Conservation (phyloP, 2,113 vertebrate species). For the Poeciliopsis turrubarensis region DNA sequence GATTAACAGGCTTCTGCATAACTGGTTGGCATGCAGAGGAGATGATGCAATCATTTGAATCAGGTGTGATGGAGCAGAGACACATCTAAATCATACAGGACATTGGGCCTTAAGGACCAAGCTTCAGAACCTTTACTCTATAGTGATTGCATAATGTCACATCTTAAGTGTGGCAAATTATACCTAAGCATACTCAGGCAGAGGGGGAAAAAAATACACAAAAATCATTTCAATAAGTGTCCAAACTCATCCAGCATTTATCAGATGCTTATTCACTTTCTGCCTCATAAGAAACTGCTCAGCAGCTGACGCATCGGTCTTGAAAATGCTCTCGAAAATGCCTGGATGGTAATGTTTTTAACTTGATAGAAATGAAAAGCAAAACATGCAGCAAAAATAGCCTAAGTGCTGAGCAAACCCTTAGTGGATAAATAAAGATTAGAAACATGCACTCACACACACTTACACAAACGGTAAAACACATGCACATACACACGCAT, state of each 20-base stretch:
- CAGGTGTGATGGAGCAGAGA: too few species aligned
- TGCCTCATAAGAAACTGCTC: slow-evolving; percentile 26
- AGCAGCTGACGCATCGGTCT: slow-evolving; percentile 29
- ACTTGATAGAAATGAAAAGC: slow-evolving; percentile 29
- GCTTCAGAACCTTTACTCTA: neutral
- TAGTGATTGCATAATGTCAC: slow-evolving; percentile 31
- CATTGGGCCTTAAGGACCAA: too few species aligned
- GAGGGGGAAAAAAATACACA: neutral
- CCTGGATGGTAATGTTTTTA: slow-evolving; percentile 37
- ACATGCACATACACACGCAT: neutral
- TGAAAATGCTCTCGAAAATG: slow-evolving; percentile 35
- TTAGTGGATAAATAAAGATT: slow-evolving; percentile 64
- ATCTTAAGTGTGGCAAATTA: neutral
- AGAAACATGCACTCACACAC: slow-evolving; percentile 31
- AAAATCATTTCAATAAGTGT: slow-evolving; percentile 5
- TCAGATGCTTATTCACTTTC: slow-evolving; percentile 24
- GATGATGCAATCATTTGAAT: too few species aligned
- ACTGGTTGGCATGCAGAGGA: too few species aligned
- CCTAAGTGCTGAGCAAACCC: slow-evolving; percentile 57
- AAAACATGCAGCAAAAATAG: slow-evolving; percentile 32
- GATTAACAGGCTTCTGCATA: too few species aligned
- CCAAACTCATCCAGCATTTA: slow-evolving; percentile 13
- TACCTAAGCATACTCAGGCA: neutral
- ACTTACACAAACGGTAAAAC: too few species aligned
- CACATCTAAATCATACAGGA: too few species aligned